Evolutionary conservation across 2,888 invertebrate species (phyloP).

Genomic region (Argynnis bischoffii): DNA sequence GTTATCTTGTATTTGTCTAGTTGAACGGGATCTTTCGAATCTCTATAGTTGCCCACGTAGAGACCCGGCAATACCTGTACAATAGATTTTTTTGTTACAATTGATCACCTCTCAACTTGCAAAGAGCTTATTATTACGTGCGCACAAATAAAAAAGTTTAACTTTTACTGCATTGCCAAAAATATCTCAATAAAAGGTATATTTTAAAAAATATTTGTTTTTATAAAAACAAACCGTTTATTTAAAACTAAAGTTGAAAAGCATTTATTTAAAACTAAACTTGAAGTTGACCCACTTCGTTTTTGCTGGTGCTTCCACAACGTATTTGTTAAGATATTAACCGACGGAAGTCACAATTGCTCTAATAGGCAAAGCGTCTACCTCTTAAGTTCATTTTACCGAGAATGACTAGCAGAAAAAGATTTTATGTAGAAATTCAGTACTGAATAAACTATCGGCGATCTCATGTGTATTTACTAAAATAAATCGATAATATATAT

Average conservation of each 20-base stretch:
- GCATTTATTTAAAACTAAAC: not conserved
- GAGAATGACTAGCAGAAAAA: not conserved
- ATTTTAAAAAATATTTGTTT: not conserved
- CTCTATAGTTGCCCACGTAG: slow-evolving; percentile 97
- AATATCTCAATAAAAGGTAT: no score
- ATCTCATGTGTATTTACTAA: no score
- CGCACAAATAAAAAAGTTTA: no score
- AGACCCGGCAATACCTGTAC: slow-evolving; percentile 94
- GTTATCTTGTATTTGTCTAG: slow-evolving; percentile 95
- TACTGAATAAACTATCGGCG: no score
- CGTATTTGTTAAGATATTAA: slow-evolving; percentile 23
- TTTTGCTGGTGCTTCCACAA: not conserved
- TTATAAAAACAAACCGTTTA: not conserved
- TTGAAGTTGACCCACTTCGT: slow-evolving; percentile 17
- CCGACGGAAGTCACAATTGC: slow-evolving; percentile 19
- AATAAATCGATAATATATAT: no score
- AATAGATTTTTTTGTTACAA: slow-evolving; percentile 41
- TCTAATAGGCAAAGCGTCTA: slow-evolving; percentile 15
- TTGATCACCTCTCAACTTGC: no score
- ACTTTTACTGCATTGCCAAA: no score
- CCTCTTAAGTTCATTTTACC: slow-evolving; percentile 1
- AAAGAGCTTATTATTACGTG: no score
- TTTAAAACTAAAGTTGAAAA: not conserved
- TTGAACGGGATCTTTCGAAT: slow-evolving; percentile 95
- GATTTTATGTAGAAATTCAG: not conserved